A percentile compares a stretch with the other conserved stretches of the same genome.
Conservation (phyloP, 2,888 invertebrate species). For the Patella pellucida region DNA sequence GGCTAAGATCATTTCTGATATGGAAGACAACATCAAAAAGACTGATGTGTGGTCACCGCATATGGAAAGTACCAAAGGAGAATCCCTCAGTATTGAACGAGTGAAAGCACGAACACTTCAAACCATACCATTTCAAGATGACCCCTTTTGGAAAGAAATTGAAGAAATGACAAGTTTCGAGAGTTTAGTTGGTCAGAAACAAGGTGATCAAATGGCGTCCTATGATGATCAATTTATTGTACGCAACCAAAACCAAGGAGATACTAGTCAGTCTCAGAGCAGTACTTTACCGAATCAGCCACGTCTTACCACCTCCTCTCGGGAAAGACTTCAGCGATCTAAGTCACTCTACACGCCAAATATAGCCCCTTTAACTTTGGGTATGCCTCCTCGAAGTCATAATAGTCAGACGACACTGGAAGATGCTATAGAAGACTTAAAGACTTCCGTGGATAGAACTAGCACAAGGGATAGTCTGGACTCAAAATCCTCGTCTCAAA, state of each 20-base stretch:
- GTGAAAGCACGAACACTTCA: slow-evolving; percentile 61
- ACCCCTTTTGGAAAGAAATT: slow-evolving; percentile 65
- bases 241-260: slow-evolving; percentile 1
- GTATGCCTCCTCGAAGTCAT: slow-evolving; percentile 37
- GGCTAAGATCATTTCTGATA: slow-evolving; percentile 35
- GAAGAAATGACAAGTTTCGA: slow-evolving; percentile 61
- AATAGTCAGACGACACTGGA: slow-evolving; percentile 58
- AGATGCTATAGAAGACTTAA: slow-evolving; percentile 60
- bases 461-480: slow-evolving; percentile 34
- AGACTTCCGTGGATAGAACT: slow-evolving; percentile 53
- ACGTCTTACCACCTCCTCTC: slow-evolving; percentile 20
- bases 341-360: slow-evolving; percentile 54
- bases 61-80: slow-evolving; percentile 58
- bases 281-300: slow-evolving; percentile 39
- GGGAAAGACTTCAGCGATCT: slow-evolving; percentile 38
- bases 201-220: background rate
- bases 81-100: slow-evolving; percentile 58
- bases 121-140: slow-evolving; percentile 64
- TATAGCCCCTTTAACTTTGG: slow-evolving; percentile 54
- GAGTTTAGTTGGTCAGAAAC: slow-evolving; percentile 21
- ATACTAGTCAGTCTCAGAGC: slow-evolving; percentile 31
- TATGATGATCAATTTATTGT: background rate
- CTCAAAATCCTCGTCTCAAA: slow-evolving; percentile 33
- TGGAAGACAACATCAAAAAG: slow-evolving; percentile 37
- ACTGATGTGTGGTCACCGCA: slow-evolving; percentile 64